A percentile compares a stretch with the other conserved stretches of the same genome.
phyloP scores from a whole-genome alignment of 2,797 vertebrate genomes.

The Lepilemur septentrionalis region DNA sequence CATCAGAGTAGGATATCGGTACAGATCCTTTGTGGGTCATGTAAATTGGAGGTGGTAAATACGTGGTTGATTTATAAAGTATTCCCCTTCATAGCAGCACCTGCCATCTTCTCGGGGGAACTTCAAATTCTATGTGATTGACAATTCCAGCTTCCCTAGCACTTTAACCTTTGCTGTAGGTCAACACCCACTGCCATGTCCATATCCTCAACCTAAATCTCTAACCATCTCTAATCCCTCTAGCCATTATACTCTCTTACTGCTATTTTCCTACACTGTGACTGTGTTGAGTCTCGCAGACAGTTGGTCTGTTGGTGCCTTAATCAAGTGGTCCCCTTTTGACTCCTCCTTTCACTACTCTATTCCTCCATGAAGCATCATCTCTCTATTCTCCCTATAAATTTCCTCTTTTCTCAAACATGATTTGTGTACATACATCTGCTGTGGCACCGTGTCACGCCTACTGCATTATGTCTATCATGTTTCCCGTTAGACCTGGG shows the following conservation, averaged over 20 bases:
- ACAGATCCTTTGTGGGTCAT: background rate
- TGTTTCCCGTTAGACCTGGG: background rate
- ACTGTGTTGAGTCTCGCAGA: background rate
- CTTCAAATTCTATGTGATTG: background rate
- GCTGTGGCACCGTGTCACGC: accelerated
- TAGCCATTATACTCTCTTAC: background rate
- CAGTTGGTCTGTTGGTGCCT: too few relatives aligned
- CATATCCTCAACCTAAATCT: background rate
- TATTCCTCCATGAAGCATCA: background rate
- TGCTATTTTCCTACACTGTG: background rate
- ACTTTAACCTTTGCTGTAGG: background rate
- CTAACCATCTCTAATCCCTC: background rate
- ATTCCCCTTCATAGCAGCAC: background rate
- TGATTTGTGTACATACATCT: background rate
- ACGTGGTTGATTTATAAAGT: background rate
- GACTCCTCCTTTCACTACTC: background rate
- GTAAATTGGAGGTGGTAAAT: background rate
- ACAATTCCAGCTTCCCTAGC: too few relatives aligned
- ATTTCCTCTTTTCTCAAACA: background rate
- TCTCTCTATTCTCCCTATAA: background rate
- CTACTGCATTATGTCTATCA: background rate
- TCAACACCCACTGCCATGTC: background rate
- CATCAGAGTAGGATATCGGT: too few relatives aligned
- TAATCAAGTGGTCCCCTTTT: background rate
- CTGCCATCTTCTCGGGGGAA: background rate